Percentiles rank a stretch among this genome's conserved stretches.
Conservation (phyloP, 2,888 invertebrate genomes). For the Operophtera brumata region DNA sequence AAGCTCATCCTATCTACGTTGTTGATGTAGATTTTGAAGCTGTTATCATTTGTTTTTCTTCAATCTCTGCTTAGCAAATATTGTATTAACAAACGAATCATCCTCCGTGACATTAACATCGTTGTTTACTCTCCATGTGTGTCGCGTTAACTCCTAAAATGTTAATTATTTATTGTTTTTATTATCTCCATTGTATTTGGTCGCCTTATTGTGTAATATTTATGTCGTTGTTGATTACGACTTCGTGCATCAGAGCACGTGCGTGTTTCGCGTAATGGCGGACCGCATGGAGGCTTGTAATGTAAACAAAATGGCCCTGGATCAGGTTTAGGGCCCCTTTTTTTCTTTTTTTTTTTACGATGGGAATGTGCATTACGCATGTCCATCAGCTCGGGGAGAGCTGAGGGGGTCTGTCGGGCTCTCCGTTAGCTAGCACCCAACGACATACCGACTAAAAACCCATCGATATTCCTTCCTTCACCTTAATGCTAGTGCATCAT, state of each 20-base stretch:
- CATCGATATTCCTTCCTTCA: too few species aligned
- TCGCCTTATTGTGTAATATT: slow-evolving; percentile 2
- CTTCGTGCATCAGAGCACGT: slow-evolving; percentile 22
- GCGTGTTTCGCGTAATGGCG: slow-evolving; percentile 18
- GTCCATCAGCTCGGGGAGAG: too few species aligned
- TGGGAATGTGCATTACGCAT: too few species aligned
- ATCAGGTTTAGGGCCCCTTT: slow-evolving; percentile 54
- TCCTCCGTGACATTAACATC: slow-evolving; percentile 30
- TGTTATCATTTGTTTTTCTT: background rate
- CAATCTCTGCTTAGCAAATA: slow-evolving; percentile 11
- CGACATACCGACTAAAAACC: too few species aligned
- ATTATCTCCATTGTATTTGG: slow-evolving; percentile 5
- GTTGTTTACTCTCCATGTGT: slow-evolving; percentile 13
- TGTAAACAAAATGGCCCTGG: slow-evolving; percentile 55
- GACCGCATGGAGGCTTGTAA: slow-evolving; percentile 54
- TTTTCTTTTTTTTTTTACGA: too few species aligned
- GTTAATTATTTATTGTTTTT: slow-evolving; percentile 16
- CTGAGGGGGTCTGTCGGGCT: too few species aligned
- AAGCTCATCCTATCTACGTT: background rate
- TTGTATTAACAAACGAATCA: slow-evolving; percentile 11
- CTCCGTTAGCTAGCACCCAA: too few species aligned
- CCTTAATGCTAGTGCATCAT: too few species aligned
- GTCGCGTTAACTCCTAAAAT: slow-evolving; percentile 12
- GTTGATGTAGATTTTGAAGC: background rate
- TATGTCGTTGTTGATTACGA: slow-evolving; percentile 2